Base-by-base conservation (phyloP, 1,140 invertebrate genomes). In the Rhopalosiphum padi region DNA sequence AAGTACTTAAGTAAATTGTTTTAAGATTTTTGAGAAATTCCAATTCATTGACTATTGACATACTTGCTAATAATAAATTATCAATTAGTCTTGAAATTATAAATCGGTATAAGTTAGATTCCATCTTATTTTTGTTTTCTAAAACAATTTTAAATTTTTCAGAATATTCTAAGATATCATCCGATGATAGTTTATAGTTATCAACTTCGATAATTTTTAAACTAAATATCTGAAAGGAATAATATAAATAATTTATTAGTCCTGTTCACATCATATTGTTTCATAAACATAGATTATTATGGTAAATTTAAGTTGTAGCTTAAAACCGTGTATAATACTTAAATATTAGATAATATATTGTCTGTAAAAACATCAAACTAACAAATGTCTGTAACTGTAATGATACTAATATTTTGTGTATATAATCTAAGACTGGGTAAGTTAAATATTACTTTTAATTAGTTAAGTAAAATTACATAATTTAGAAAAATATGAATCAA, bases 201-300 rank as follows among this genome's bases (percentile, higher is more conserved):
- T 93, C 46, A 53, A 37, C 3, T 86, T 85, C 91, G 30, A 93
- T 85, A 25, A 93, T 85, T 93, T 93, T 85, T 93, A 93, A 93
- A 55, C 91, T 53, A 85, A 93, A 53, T 55, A n/a, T 85, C 91
- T 93, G 35, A 51, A 91, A 91, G 0, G 48, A 82, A 82, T 77
- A 77, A 37, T 43, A 93, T 7, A n/a, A 48, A 48, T 41, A 90
- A 60, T 91, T 43, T 7, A 68, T 68, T 55, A 90, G 30, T 60
- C 1, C 3, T 25, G 30, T 55, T 23, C 8, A 89, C 11, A 37
- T 18, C 37, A 35, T n/a, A 41, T 60, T 60, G 0, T 1, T 60
- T 30, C 25, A 60, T 9, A 30, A 55, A 30, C 30, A n/a, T 68
- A 2, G 25, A 68, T n/a, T 68, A 15, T 15, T n/a, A n/a, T n/a